phyloP scores from a whole-genome alignment of 2,113 vertebrate genomes.

The Cyrtonyx montezumae region DNA sequence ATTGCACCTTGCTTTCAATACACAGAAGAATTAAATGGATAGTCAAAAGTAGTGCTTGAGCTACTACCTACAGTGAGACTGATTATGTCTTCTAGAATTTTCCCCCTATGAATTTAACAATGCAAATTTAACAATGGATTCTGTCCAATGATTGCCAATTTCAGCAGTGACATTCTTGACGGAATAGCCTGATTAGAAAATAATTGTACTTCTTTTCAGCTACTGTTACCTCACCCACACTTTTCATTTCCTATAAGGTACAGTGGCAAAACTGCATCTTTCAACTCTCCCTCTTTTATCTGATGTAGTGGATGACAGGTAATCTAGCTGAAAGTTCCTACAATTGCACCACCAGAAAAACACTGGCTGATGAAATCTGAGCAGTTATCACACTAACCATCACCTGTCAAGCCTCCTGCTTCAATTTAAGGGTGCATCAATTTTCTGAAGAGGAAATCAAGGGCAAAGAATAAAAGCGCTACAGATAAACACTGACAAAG shows the following conservation, averaged over 20 bases:
- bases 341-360: slow-evolving; percentile 94
- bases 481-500: slow-evolving; percentile 99
- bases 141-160: slow-evolving; percentile 66
- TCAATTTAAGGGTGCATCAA: slow-evolving; percentile 99
- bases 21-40: slow-evolving; percentile 46
- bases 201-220: slow-evolving; percentile 75
- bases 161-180: slow-evolving; percentile 70
- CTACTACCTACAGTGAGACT: slow-evolving; percentile 22
- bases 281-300: slow-evolving; percentile 94
- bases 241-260: slow-evolving; percentile 85
- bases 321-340: slow-evolving; percentile 99
- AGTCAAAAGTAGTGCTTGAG: slow-evolving; percentile 16
- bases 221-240: slow-evolving; percentile 78
- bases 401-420: slow-evolving; percentile 99
- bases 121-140: slow-evolving; percentile 73
- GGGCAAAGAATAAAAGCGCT: slow-evolving; percentile 98
- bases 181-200: slow-evolving; percentile 80
- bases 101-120: slow-evolving; percentile 61
- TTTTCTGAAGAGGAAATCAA: slow-evolving; percentile 99
- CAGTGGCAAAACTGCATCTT: slow-evolving; percentile 86
- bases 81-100: slow-evolving; percentile 43
- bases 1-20: slow-evolving; percentile 21
- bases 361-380: slow-evolving; percentile 98
- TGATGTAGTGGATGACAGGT: slow-evolving; percentile 97
- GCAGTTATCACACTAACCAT: slow-evolving; percentile 99